These are phyloP conservation scores for Machimus atricapillus DNA, from an alignment of 2,888 invertebrate species.

Conservation along the genomic window DNA sequence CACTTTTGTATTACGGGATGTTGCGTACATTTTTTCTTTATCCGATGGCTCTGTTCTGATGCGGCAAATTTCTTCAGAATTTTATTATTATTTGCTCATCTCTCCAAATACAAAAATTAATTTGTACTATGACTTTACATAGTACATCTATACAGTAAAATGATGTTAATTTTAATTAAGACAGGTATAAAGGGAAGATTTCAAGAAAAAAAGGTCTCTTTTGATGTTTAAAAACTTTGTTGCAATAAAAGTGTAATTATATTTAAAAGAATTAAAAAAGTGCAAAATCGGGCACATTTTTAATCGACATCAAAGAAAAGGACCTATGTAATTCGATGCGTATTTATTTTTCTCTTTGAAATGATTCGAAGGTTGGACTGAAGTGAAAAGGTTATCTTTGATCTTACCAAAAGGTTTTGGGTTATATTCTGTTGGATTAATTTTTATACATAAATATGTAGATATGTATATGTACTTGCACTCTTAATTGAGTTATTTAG, in stretches of 20 bases:
- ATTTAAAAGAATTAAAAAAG: neutral
- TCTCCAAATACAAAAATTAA: neutral
- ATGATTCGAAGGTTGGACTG: neutral
- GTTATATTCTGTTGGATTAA: neutral
- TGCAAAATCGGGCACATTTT: neutral
- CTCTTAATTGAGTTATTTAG: neutral
- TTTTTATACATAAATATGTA: neutral
- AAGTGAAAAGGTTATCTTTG: neutral
- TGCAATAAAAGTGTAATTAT: neutral
- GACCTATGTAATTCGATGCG: neutral
- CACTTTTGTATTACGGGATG: neutral
- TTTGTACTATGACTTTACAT: neutral
- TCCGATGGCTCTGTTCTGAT: neutral
- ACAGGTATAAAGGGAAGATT: neutral
- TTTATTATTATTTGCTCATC: neutral
- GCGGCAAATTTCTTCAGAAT: neutral
- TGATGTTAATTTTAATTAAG: neutral
- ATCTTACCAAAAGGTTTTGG: neutral
- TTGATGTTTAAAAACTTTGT: neutral
- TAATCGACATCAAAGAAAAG: neutral
- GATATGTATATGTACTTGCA: neutral
- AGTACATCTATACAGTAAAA: neutral
- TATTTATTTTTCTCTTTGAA: neutral
- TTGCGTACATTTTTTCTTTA: neutral
- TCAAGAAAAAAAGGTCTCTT: neutral